Evolutionary conservation across 2,888 invertebrate species (phyloP).

Genomic region (Ichneumon xanthorius): DNA sequence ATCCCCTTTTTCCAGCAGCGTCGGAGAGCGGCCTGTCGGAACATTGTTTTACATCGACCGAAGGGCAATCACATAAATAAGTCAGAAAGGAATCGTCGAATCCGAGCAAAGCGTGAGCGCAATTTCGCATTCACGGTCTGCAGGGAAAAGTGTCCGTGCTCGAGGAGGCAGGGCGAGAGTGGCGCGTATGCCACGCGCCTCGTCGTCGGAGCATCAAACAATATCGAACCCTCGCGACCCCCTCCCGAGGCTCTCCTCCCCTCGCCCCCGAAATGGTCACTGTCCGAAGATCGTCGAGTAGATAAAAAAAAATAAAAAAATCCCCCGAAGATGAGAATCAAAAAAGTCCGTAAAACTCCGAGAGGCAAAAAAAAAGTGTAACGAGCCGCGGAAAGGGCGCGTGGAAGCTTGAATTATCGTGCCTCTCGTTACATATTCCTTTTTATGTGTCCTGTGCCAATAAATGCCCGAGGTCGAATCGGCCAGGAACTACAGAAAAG

Average conservation of each 20-base stretch:
- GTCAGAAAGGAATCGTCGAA: slow-evolving; percentile 76
- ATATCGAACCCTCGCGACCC: slow-evolving; percentile 72
- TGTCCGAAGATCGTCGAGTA: slow-evolving; percentile 72
- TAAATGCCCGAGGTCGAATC: slow-evolving; percentile 78
- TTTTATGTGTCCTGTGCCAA: slow-evolving; percentile 82
- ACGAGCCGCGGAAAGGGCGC: slow-evolving; percentile 60
- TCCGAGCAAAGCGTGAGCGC: slow-evolving; percentile 69
- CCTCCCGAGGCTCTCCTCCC: slow-evolving; percentile 15
- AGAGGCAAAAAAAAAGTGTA: slow-evolving; percentile 49
- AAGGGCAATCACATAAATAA: slow-evolving; percentile 82
- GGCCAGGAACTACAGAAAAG: slow-evolving; percentile 54
- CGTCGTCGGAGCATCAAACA: slow-evolving; percentile 72
- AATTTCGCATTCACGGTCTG: slow-evolving; percentile 82
- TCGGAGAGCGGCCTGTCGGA: slow-evolving; percentile 59
- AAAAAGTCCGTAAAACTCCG: slow-evolving; percentile 43
- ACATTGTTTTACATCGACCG: slow-evolving; percentile 80
- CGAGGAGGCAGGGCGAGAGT: slow-evolving; percentile 21
- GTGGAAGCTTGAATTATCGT: slow-evolving; percentile 81
- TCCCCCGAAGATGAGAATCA: slow-evolving; percentile 39
- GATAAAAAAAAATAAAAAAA: slow-evolving; percentile 71
- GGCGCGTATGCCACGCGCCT: slow-evolving; percentile 42
- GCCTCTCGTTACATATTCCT: slow-evolving; percentile 83
- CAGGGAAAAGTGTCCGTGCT: slow-evolving; percentile 76
- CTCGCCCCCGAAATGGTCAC: slow-evolving; percentile 28
- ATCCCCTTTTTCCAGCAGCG: slow-evolving; percentile 60